Base-by-base conservation (phyloP, 35 echinoderm and acorn worm species). In the Heliocidaris tuberculata region DNA sequence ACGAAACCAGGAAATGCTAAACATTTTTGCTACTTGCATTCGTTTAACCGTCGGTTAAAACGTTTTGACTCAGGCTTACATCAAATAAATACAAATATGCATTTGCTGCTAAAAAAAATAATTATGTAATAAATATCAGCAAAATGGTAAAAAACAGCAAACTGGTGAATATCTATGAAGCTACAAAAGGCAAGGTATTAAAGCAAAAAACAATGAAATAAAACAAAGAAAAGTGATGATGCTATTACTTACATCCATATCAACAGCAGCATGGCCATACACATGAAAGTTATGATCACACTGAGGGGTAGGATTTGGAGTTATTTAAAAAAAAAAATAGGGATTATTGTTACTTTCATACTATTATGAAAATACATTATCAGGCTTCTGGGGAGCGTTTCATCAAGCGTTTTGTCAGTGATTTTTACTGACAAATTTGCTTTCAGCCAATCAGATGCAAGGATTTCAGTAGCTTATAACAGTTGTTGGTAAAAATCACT, bases 171-270 rank as follows among this genome's bases (percentile, higher is more conserved):
- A 19, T 19, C 59, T 60, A 78, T 78, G 65, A 78, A 78, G 19
- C 2, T n/a, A 78, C 19, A 78, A 78, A 21, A n/a, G 65, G 65
- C 65, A 27, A 78, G 65, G 13, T 32, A n/a, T 89, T 32, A 89
- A 85, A 2, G 70, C 21, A 89, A 48, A n/a, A n/a, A 48, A 32
- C 47, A n/a, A 47, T 85, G 30, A 89, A 89, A 89, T 89, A 89
- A 42, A 42, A 89, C 87, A 89, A 89, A 89, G 10, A 89, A 89
- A 78, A 78, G 19, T 7, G 27, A 78, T n/a, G 65, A 78, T n/a
- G 65, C 65, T 78, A 6, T 78, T 78, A 89, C 87, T 89, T 89
- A 89, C 87, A 89, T 89, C 87, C 87, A 89, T 89, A 89, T 89
- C 87, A 35, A 89, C 87, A 89, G 87, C 87, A 17, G 87, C 47